A percentile compares a stretch with the other conserved stretches of the same genome.
phyloP scores from a whole-genome alignment of 92 coral and sea anemone genomes.

The Palythoa grandis region DNA sequence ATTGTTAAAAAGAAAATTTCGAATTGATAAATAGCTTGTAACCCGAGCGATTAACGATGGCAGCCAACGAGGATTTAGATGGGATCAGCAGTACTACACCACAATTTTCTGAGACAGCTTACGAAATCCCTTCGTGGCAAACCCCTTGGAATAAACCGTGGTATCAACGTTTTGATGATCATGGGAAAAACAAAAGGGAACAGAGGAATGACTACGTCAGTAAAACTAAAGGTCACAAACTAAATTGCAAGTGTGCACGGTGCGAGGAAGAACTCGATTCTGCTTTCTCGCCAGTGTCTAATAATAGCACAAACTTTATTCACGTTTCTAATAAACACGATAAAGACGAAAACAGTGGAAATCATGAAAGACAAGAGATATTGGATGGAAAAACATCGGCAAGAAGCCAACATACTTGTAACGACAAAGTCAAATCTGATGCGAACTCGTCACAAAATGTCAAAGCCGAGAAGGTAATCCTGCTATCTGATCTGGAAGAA shows the following conservation, averaged over 20 bases:
- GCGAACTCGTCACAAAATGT: slow-evolving; percentile 1
- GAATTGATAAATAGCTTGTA: background rate
- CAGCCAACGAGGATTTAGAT: background rate
- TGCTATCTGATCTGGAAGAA: slow-evolving; percentile 85
- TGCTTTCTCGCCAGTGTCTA: slow-evolving; percentile 73
- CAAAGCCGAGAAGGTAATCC: slow-evolving; percentile 58
- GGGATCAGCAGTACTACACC: slow-evolving; percentile 18
- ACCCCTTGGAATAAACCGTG: slow-evolving; percentile 86
- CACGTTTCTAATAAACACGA: slow-evolving; percentile 59
- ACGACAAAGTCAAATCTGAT: background rate
- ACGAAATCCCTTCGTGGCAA: slow-evolving; percentile 94
- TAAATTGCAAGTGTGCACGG: slow-evolving; percentile 72
- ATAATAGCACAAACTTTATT: slow-evolving; percentile 54
- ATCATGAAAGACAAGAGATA: slow-evolving; percentile 29
- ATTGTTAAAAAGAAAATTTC: slow-evolving; percentile 5
- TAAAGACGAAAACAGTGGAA: slow-evolving; percentile 41
- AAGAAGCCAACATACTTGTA: slow-evolving; percentile 3
- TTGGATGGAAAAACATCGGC: slow-evolving; percentile 33
- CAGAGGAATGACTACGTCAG: slow-evolving; percentile 51
- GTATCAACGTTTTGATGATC: slow-evolving; percentile 69
- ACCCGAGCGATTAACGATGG: background rate
- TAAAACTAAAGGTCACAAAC: slow-evolving; percentile 69
- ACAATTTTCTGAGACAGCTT: slow-evolving; percentile 42
- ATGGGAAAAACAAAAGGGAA: slow-evolving; percentile 34
- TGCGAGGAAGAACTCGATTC: slow-evolving; percentile 87